A percentile compares a stretch with the other conserved stretches of the same genome.
Conservation (phyloP, 2,888 invertebrate species). For the Isoperla grammatica region DNA sequence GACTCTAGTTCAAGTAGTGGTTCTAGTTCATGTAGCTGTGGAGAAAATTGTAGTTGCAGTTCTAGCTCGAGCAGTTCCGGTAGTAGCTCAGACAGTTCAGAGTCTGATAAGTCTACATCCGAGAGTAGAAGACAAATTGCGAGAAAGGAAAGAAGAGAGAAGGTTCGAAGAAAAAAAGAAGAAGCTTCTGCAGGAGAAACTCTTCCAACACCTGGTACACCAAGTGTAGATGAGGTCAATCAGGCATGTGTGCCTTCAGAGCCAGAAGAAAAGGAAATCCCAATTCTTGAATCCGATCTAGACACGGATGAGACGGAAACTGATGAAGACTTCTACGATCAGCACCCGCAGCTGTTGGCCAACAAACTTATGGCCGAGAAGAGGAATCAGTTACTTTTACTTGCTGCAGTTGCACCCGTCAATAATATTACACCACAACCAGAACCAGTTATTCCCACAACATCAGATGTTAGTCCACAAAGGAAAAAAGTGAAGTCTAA, state of each 20-base stretch:
- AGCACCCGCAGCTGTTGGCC: conserved; percentile 69
- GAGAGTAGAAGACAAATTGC: conserved; percentile 48
- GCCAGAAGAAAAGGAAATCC: conserved; percentile 48
- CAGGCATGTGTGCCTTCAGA: conserved; percentile 39
- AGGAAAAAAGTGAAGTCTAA: conserved; percentile 53
- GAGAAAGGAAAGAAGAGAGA: conserved; percentile 42
- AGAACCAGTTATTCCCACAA: conserved; percentile 12
- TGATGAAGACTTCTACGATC: conserved; percentile 84
- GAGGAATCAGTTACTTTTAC: conserved; percentile 59
- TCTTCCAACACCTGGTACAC: conserved; percentile 1
- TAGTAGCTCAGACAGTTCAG: conserved; percentile 52
- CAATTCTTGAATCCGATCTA: conserved; percentile 73
- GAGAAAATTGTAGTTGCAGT: conserved; percentile 77
- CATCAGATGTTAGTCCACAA: background rate
- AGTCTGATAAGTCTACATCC: conserved; percentile 57
- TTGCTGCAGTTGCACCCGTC: conserved; percentile 52
- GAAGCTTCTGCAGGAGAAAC: conserved; percentile 35
- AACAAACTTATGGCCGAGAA: conserved; percentile 69
- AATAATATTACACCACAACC: conserved; percentile 37
- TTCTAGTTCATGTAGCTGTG: conserved; percentile 67
- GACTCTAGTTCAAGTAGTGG: conserved; percentile 71
- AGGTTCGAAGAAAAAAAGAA: conserved; percentile 35
- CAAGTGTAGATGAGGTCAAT: conserved; percentile 24
- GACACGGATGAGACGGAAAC: conserved; percentile 81
- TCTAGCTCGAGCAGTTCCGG: conserved; percentile 60